Evolutionary conservation across 2,888 invertebrate species (phyloP), one percentile per base, ranked within the genome.

Genomic region (Sturmia bella): DNA sequence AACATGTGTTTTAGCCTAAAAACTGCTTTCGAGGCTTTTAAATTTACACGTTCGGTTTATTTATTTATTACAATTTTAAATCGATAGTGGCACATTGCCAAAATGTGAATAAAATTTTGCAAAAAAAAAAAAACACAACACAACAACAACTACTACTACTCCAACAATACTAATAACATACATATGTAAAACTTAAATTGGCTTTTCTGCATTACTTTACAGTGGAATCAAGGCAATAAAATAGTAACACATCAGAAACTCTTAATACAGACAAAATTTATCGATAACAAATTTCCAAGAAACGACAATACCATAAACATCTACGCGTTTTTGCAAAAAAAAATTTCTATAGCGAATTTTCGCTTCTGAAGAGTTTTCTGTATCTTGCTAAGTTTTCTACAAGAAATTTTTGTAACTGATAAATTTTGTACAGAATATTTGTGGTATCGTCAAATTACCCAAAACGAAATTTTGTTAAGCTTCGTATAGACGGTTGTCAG

Each of bases 61-160:
- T 82, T 82, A 77, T 82, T 77, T 82, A 82, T 82, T 74, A 82
- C 74, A 63, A 78, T 69, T 82, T 82, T 59, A 70, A 74, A 82
- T 82, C 77, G 77, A 82, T 77, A 74, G 69, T 82, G 81, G 81
- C 81, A 82, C 54, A 68, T 77, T 82, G 81, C 81, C 81, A 82
- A 82, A 77, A 70, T 69, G 13, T 69, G n/a, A 50, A 64, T 43
- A 21, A 63, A 77, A 56, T 45, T 41, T 63, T 13, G 15, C 13
- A 11, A 56, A 56, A 27, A 27, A 3, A 27, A 24, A 73, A 27
- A 5, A 37, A 5, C n/a, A n/a, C n/a, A n/a, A n/a, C n/a, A n/a
- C 39, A 68, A 50, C 48, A 13, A 4, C 7, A 27, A 9, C 6
- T 0, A 32, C 24, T 68, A 63, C 63, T 54, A 69, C 41, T 52